phyloP scores from a whole-genome alignment of 2,113 vertebrate genomes.

The Pteruthius melanotis region DNA sequence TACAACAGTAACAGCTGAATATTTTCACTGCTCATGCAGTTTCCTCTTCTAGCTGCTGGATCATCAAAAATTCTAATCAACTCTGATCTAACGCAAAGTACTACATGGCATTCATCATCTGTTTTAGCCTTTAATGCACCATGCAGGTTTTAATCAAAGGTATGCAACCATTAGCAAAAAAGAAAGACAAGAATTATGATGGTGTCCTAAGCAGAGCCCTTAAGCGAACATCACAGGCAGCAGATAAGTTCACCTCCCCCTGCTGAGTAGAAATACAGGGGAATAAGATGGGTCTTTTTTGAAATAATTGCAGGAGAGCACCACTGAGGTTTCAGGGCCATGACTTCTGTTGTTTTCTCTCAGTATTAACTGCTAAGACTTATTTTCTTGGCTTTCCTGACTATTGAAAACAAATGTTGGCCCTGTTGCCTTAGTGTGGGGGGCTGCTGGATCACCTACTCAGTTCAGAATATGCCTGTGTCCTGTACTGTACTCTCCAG shows the following conservation, averaged over 20 bases:
- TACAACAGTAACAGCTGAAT: constrained; percentile 60
- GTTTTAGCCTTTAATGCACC: constrained; percentile 69
- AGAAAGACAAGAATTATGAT: constrained; percentile 66
- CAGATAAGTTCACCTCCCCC: background rate
- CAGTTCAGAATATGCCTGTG: rapidly evolving
- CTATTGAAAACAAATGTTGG: constrained; percentile 37
- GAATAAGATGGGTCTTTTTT: constrained; percentile 3
- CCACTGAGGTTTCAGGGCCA: background rate
- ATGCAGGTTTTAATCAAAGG: constrained; percentile 78
- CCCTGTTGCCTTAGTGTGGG: background rate
- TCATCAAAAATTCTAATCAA: constrained; percentile 76
- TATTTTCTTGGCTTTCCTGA: background rate
- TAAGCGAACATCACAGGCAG: constrained; percentile 45
- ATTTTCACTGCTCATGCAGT: constrained; percentile 66
- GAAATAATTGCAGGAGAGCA: constrained; percentile 41
- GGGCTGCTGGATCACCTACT: background rate
- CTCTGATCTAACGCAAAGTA: constrained; percentile 71
- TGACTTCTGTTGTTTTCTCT: constrained; percentile 11
- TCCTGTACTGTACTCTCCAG: background rate
- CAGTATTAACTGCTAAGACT: background rate
- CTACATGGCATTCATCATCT: constrained; percentile 73
- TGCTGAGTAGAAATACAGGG: constrained; percentile 14
- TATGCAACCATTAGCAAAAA: constrained; percentile 70
- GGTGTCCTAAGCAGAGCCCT: constrained; percentile 40
- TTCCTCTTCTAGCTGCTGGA: constrained; percentile 60